Evolutionary conservation across 2,888 invertebrate genomes (phyloP).

Genomic region (Rotaria magnacalcarata): DNA sequence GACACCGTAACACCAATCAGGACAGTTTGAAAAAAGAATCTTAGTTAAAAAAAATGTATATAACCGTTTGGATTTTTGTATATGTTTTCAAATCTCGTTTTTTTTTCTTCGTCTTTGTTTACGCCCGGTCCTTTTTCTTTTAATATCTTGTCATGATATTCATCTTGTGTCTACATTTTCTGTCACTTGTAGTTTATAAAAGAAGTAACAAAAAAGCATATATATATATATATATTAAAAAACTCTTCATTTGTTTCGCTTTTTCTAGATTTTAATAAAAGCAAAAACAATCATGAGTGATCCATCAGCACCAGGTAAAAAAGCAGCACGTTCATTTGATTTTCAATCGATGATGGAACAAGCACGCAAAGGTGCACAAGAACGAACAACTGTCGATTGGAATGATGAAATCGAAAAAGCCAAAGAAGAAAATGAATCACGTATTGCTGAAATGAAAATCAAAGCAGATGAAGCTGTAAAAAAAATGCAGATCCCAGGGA

Average conservation of each 20-base stretch:
- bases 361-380: conserved; percentile 60
- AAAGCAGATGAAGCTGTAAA: conserved; percentile 45
- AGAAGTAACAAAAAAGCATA: background rate
- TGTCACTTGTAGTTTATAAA: background rate
- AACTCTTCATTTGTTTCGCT: background rate
- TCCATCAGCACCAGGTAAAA: conserved; percentile 53
- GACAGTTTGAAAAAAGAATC: background rate
- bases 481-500: conserved; percentile 31
- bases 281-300: background rate
- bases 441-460: background rate
- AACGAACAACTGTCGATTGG: conserved; percentile 49
- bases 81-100: conserved; percentile 22
- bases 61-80: background rate
- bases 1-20: background rate
- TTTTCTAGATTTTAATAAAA: background rate
- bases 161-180: background rate
- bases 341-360: conserved; percentile 68
- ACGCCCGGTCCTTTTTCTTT: background rate
- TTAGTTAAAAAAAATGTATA: background rate
- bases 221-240: background rate
- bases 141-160: conserved; percentile 6
- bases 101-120: background rate
- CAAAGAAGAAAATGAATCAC: conserved; percentile 12
- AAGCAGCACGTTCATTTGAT: conserved; percentile 79
- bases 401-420: conserved; percentile 16